phyloP scores from a whole-genome alignment of 1,140 invertebrate genomes.

The Stegodyphus dumicola region DNA sequence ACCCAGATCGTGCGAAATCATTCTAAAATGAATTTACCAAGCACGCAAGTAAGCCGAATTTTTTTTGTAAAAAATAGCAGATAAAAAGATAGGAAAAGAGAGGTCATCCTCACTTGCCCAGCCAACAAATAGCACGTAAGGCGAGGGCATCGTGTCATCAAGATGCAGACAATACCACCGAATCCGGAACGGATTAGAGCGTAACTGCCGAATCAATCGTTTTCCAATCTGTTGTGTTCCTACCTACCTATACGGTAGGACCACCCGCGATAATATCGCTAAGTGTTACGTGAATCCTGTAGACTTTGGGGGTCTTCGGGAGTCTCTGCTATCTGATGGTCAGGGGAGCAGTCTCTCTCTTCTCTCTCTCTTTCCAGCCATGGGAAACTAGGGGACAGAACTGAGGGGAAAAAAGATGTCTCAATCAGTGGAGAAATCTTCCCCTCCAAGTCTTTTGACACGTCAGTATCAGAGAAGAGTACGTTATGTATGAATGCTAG shows the following conservation, averaged over 20 bases:
- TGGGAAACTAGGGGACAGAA: background rate
- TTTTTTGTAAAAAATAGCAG: no score
- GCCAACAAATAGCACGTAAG: background rate
- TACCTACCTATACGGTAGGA: background rate
- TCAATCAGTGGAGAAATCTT: constrained; percentile 44
- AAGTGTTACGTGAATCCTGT: constrained; percentile 52
- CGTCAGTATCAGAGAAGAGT: constrained; percentile 11
- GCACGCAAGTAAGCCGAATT: no score
- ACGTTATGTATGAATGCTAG: constrained; percentile 15
- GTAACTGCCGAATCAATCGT: constrained; percentile 27
- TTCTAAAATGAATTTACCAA: no score
- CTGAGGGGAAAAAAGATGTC: constrained; percentile 13
- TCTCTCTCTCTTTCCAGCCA: background rate
- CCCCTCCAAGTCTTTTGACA: background rate
- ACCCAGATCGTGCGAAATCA: no score
- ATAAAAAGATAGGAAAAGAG: no score
- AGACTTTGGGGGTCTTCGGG: constrained; percentile 33
- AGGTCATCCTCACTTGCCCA: no score
- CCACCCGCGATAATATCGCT: constrained; percentile 37
- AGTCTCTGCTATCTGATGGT: constrained; percentile 35
- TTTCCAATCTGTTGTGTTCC: constrained; percentile 36
- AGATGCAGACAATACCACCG: background rate
- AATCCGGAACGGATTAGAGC: constrained; percentile 19
- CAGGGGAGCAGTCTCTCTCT: background rate
- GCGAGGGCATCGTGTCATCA: background rate